These are phyloP conservation scores for Cherax quadricarinatus DNA, from an alignment of 1,140 invertebrate genomes.

Conservation along the genomic window DNA sequence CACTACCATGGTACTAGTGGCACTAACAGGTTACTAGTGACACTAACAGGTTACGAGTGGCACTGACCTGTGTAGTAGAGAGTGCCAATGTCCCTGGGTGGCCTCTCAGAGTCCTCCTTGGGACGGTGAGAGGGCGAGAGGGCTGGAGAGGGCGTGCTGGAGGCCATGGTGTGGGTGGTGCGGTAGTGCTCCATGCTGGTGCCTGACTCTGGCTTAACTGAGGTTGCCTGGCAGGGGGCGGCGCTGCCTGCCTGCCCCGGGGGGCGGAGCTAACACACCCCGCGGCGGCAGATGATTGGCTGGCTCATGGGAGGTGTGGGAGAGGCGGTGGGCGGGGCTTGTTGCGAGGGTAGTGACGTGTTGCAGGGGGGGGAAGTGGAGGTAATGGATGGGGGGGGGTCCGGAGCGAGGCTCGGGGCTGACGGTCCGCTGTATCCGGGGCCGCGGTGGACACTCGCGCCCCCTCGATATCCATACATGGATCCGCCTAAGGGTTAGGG, in stretches of 20 bases:
- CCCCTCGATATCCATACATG: neutral
- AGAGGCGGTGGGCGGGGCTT: neutral
- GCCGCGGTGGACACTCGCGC: neutral
- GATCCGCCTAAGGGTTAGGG: neutral
- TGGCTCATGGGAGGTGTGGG: neutral
- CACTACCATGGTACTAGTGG: too few species aligned
- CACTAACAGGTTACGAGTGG: too few species aligned
- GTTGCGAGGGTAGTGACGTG: neutral
- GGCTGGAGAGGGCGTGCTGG: neutral
- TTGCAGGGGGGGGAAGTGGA: neutral
- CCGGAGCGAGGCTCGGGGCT: neutral
- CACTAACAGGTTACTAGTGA: too few species aligned
- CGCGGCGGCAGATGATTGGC: neutral
- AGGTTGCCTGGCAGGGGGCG: too few species aligned
- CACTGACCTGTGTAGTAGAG: constrained; percentile 33
- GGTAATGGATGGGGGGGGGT: neutral
- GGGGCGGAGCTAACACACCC: too few species aligned
- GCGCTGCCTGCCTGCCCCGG: too few species aligned
- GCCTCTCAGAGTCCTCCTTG: constrained; percentile 21
- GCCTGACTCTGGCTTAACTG: neutral
- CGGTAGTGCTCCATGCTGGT: constrained; percentile 8
- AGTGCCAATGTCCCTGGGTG: constrained; percentile 30
- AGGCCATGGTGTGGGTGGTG: neutral
- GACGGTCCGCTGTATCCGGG: neutral
- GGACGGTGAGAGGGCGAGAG: constrained; percentile 32